Evolutionary conservation across 2,888 invertebrate species (phyloP), one percentile per base, ranked within the genome.

Genomic region (Oxyscelio sp.): DNA sequence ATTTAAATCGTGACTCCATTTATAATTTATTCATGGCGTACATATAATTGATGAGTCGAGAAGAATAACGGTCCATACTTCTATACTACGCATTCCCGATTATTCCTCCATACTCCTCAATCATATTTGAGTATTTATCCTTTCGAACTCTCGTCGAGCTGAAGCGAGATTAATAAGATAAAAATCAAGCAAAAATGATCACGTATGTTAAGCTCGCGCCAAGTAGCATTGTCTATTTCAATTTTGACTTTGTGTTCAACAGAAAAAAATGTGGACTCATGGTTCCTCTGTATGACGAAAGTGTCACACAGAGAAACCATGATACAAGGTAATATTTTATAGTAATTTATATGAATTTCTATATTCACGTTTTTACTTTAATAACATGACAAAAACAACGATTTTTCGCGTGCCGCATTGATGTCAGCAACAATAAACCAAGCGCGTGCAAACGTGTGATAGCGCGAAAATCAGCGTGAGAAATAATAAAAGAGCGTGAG

Each of bases 11-110:
- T 54, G 66, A 80, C 45, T 74, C 45, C 61, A n/a, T 40, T 59
- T 52, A 68, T 80, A 80, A 80, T 74, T 80, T 74, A 80, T 80
- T 80, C 80, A 68, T 58, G 61, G 59, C 54, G 24, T 38, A 61
- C 31, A 34, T 74, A 68, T 80, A 80, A 80, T 80, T 66, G 80
- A 80, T 80, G 80, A 68, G 66, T 15, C 22, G 43, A 2, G 50
- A 63, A 50, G 80, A 79, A 58, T 79, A 79, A 65, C 45, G 71
- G 45, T 22, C 58, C 31, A 48, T 65, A 65, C 58, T 58, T 79
- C 54, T 34, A 52, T 70, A 58, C 58, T 48, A 19, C 6, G 50
- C 13, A n/a, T 21, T 31, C 11, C 5, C 45, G 54, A 61, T 54
- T 65, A 70, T 70, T 61, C 61, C 54, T 78, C 63, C 52, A 9